phyloP scores from a whole-genome alignment of 2,888 invertebrate species.

The Chalcosyrphus nemorum region DNA sequence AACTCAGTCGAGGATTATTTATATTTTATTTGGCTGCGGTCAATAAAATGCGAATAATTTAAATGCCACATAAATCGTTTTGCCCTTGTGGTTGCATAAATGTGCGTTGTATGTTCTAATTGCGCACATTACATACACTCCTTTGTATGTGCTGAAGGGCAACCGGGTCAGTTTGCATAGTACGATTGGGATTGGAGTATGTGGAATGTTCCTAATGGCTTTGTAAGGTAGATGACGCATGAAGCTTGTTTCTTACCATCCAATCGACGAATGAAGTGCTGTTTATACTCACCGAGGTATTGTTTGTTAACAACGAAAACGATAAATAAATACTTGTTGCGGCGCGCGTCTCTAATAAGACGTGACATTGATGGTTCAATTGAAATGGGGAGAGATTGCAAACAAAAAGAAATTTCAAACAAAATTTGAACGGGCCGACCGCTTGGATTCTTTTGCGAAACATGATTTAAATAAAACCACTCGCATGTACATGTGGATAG shows the following conservation, averaged over 20 bases:
- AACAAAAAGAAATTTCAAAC: constrained; percentile 9
- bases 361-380: constrained; percentile 31
- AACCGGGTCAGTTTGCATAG: background rate
- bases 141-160: background rate
- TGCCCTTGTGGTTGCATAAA: background rate
- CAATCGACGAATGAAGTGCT: constrained; percentile 10
- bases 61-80: background rate
- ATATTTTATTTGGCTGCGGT: background rate
- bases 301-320: constrained; percentile 19
- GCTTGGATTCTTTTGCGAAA: background rate
- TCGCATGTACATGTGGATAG: constrained; percentile 5
- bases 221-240: background rate
- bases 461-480: background rate
- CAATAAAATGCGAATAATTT: background rate
- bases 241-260: background rate
- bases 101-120: background rate
- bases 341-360: background rate
- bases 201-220: background rate
- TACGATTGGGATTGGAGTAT: no score
- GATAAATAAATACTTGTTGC: constrained; percentile 24
- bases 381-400: constrained; percentile 1
- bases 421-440: background rate
- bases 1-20: background rate
- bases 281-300: background rate
- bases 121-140: background rate